phyloP scores from a whole-genome alignment of 2,797 vertebrate species.

The Myripristis jacobus region DNA sequence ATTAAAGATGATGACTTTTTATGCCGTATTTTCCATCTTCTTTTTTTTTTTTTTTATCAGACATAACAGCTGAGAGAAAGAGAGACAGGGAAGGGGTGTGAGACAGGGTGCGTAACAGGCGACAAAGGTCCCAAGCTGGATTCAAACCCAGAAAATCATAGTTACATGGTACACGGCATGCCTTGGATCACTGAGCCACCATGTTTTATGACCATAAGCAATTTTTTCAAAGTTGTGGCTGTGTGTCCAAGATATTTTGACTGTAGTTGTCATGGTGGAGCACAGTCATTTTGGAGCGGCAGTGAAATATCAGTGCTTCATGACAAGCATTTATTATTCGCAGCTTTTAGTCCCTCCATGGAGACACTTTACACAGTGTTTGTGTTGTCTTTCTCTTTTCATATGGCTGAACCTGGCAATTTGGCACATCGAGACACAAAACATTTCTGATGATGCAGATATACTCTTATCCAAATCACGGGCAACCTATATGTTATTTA shows the following conservation, averaged over 20 bases:
- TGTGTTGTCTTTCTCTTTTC: neutral
- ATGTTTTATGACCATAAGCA: constrained; percentile 26
- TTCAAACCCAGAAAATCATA: too few relatives aligned
- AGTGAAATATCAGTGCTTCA: neutral
- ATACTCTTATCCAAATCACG: neutral
- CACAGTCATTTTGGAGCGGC: neutral
- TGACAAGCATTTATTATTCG: constrained; percentile 12
- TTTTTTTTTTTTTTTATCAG: too few relatives aligned
- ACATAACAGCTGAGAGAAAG: too few relatives aligned
- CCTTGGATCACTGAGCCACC: neutral
- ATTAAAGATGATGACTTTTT: neutral
- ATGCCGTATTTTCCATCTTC: too few relatives aligned
- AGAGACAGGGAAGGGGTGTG: too few relatives aligned
- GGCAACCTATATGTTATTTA: neutral
- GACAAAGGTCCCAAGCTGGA: too few relatives aligned
- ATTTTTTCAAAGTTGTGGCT: constrained; percentile 11
- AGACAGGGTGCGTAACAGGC: too few relatives aligned
- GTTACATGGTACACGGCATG: too few relatives aligned
- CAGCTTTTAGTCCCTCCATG: neutral
- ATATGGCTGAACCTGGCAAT: too few relatives aligned
- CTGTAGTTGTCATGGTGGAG: constrained; percentile 17
- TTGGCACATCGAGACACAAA: neutral
- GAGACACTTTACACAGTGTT: too few relatives aligned
- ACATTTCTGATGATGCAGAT: neutral
- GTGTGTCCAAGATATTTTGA: constrained; percentile 34